phyloP scores from a whole-genome alignment of 1,140 invertebrate species.

The Leptinotarsa defecta region DNA sequence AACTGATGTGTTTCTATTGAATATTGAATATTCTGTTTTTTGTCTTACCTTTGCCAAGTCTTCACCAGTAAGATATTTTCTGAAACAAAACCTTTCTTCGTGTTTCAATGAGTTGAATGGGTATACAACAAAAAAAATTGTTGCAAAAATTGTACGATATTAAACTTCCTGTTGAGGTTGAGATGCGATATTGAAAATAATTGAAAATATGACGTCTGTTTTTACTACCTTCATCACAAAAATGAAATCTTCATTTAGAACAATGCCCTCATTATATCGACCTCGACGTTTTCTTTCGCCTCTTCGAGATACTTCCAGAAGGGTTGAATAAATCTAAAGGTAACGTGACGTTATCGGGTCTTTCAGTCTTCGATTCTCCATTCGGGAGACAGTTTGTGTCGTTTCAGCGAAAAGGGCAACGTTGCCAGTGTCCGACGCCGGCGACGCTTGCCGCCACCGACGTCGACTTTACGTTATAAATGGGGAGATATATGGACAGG shows the following conservation, averaged over 20 bases:
- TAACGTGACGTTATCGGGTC: slow-evolving; percentile 51
- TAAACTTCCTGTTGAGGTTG: no score
- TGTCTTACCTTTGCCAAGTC: no score
- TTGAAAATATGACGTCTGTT: no score
- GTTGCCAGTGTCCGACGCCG: slow-evolving; percentile 18
- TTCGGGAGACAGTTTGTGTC: slow-evolving; percentile 47
- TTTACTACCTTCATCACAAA: background rate
- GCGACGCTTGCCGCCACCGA: slow-evolving; percentile 17
- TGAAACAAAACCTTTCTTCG: no score
- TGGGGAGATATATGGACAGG: slow-evolving; percentile 53
- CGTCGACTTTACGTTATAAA: slow-evolving; percentile 40
- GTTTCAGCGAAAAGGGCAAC: slow-evolving; percentile 51
- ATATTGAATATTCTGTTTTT: no score
- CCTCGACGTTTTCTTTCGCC: background rate
- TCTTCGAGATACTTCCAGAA: slow-evolving; percentile 30
- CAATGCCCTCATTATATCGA: slow-evolving; percentile 9
- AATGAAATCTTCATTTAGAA: background rate
- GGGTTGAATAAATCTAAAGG: slow-evolving; percentile 53
- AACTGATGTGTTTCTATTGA: no score
- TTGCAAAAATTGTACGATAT: no score
- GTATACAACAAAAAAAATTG: no score
- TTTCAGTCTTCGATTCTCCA: slow-evolving; percentile 46
- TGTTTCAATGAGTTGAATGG: no score
- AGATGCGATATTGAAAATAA: no score
- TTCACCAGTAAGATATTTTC: no score